Base-by-base conservation (phyloP, 37 sponge, comb jelly and placozoan genomes). In the Chondrosia reniformis region DNA sequence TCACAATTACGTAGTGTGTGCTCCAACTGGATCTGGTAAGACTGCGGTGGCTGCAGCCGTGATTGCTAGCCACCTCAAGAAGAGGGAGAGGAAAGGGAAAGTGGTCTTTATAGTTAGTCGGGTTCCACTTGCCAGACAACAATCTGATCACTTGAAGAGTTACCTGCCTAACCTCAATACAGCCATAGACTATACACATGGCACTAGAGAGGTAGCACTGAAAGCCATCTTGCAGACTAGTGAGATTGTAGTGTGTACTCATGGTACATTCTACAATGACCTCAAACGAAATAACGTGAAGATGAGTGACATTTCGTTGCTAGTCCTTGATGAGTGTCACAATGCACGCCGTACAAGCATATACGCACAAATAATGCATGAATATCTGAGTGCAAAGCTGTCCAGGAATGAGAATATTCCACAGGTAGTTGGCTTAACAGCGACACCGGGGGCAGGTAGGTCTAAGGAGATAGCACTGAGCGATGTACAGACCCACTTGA, bases 251-350 rank as follows among this genome's bases (percentile, higher is more conserved):
- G 86, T 89, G 31, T 85, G 86, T 36, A 89, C 90, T 36, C 79
- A 83, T 63, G 90, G 86, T 10, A 75, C 67, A 44, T 40, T 85
- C 28, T 55, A 46, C 31, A 78, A 78, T 78, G 83, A 74, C 37
- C 67, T 89, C 3, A 57, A 30, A 12, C 58, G 46, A 49, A 64
- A 42, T 0, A 59, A 75, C 31, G 72, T 89, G 0, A 45, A 65
- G 30, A 40, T 85, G 5, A 64, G 56, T 0, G 76, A 80, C 42
- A 45, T 92, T 27, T 78, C 86, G 67, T 76, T 96, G 12, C 77
- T 96, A 1, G 77, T 96, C 43, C 15, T 89, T 32, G 97, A 96
- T 56, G 97, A 96, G 69, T 96, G 97, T 76, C 97, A 96, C 63
- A 83, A 92, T 57, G 80, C 89, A 2, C 62, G 59, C 22, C 64